Conservation (phyloP, 2,797 vertebrate genomes). For the Tamandua tetradactyla region DNA sequence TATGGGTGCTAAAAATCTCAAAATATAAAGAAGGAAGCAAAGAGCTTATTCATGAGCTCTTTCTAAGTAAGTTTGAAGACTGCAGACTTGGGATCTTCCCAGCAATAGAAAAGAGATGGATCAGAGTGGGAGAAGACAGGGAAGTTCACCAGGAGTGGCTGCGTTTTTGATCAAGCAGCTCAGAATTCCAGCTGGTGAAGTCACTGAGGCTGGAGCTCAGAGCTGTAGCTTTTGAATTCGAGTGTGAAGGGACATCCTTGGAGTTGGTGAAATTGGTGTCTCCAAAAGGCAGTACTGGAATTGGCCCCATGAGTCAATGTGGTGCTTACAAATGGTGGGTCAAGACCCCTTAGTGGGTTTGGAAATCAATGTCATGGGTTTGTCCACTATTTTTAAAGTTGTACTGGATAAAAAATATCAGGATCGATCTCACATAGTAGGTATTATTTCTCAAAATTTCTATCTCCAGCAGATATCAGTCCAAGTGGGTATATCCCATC, state of each 20-base stretch:
- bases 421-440: not conserved
- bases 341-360: not conserved
- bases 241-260: not conserved
- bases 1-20: not conserved
- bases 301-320: not conserved
- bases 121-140: not conserved
- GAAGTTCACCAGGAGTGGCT: not conserved
- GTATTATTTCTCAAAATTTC: constrained; percentile 1
- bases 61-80: not conserved
- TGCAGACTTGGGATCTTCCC: not conserved
- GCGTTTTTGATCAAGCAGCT: not conserved
- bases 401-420: not conserved
- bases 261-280: not conserved
- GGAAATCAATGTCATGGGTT: not conserved
- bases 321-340: not conserved
- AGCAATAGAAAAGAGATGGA: not conserved
- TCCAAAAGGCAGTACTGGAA: not conserved
- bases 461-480: not conserved
- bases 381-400: not conserved
- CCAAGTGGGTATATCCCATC: constrained; percentile 21
- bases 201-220: too few species aligned
- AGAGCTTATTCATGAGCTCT: not conserved
- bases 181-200: not conserved
- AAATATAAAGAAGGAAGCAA: not conserved
- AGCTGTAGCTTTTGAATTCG: not conserved